A percentile compares a stretch with the other conserved stretches of the same genome.
phyloP scores from a whole-genome alignment of 2,113 vertebrate species.

The Myiagra hebetior region DNA sequence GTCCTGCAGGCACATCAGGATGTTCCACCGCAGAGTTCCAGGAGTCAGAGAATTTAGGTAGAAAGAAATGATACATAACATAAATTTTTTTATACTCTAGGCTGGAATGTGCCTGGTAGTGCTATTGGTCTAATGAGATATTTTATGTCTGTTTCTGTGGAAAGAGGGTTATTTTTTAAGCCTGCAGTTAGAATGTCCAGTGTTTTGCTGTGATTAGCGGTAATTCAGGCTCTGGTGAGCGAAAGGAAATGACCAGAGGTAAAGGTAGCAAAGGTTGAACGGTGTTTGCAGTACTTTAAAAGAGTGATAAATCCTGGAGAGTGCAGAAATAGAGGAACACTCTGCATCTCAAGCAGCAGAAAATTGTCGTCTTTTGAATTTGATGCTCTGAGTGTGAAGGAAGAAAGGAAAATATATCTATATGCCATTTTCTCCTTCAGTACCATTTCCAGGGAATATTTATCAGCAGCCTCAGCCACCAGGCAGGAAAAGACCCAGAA shows the following conservation, averaged over 20 bases:
- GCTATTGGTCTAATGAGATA: conserved; percentile 36
- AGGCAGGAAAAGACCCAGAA: neutral
- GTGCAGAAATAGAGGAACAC: neutral
- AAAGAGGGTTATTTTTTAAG: conserved; percentile 24
- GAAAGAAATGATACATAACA: neutral
- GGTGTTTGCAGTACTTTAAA: conserved; percentile 12
- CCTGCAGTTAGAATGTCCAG: neutral
- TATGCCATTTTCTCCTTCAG: neutral
- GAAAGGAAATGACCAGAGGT: neutral
- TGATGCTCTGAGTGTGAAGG: neutral
- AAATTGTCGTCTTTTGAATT: conserved; percentile 29
- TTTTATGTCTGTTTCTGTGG: conserved; percentile 10
- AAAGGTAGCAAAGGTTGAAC: conserved; percentile 19
- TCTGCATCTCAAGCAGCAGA: conserved; percentile 24
- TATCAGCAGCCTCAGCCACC: conserved; percentile 38
- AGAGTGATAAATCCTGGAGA: neutral
- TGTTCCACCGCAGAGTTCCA: neutral
- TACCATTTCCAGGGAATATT: conserved; percentile 19
- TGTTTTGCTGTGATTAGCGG: neutral
- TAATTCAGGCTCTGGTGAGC: neutral
- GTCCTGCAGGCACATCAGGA: neutral
- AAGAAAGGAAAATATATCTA: conserved; percentile 53
- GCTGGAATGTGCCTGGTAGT: conserved; percentile 19
- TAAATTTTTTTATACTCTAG: neutral
- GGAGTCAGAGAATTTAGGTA: neutral